Evolutionary conservation across 2,113 vertebrate species (phyloP), one percentile per base, ranked within the genome.

Genomic region (Tylochromis polylepis): DNA sequence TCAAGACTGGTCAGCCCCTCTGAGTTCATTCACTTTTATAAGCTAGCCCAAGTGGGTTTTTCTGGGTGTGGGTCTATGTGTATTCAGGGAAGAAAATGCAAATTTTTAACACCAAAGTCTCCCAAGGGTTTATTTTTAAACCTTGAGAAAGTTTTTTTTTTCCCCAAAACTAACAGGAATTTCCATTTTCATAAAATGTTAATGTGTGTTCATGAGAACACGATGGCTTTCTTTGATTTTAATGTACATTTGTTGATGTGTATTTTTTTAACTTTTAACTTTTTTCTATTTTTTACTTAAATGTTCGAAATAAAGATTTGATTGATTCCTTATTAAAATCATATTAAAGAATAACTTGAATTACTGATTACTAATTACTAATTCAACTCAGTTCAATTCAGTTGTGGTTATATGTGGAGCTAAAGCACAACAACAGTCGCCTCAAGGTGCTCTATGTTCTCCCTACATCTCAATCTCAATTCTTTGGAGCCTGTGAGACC

Each of bases 1-100:
- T 95, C 95, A 60, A 62, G 79, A 34, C 59, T 85, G 82, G 88
- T 88, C 92, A 93, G 80, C 75, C 85, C 78, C 5, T 91, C 91
- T 84, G 92, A 94, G 92, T 94, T 95, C 91, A 94, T 96, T 93
- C 94, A 53, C 87, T 95, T 96, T 96, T 92, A 96, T 90, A 94
- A 95, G 94, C 89, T 79, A 77, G 43, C 77, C 79, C 36, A 4
- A 14, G 60, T 77, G 22, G 38, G 8, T 81, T 20, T 87, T 72
- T 75, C 75, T 90, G 62, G 38, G 27, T 59, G 75, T 70, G 85
- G 59, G 79, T 80, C 38, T 60, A 67, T 62, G 43, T 82, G 78
- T 82, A 5, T 84, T 11, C 8, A 24, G 14, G 10, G 14, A n/a
- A 6, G 4, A 79, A 57, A 59, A 34, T 20, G 55, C 18, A 15